Base-by-base conservation (phyloP, 2,888 invertebrate genomes). In the Polyommatus iphigenia region DNA sequence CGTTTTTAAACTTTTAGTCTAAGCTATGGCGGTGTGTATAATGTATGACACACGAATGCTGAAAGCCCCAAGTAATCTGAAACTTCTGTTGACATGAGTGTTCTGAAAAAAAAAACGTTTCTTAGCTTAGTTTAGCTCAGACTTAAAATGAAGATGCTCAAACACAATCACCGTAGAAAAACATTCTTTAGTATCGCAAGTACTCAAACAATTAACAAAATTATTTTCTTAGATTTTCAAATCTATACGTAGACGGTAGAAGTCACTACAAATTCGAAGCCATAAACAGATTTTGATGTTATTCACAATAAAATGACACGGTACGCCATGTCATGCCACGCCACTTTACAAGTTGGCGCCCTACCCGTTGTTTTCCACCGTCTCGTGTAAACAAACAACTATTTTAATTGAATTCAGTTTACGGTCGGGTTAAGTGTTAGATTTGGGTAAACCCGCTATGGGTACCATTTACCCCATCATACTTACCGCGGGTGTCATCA, bases 321-420 rank as follows among this genome's bases (percentile, higher is more conserved):
- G 15, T 54, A 54, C 54, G 50, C 6, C 13, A 6, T 62, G 62
- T 62, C 13, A 67, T 32, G 15, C 18, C 4, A 15, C 29, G 29
- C 15, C 67, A 29, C 67, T 67, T 67, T 62, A 62, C 0, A 62
- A 62, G 8, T 20, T 13, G 62, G 29, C 62, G 50, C 5, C 24
- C 20, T 29, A 67, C 67, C 67, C 29, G 29, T 67, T 67, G 29
- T 67, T 67, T 67, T 32, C 29, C 5, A 6, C 24, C 67, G 67
- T 67, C 15, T 67, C 15, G 2, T 67, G 67, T 67, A 67, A 67
- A 67, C 67, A 67, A 67, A 67, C 32, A 67, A 67, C 67, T 67
- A 67, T 67, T 67, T 67, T 67, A 67, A 67, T 67, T 67, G 67
- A 67, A 67, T 67, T 67, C 18, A 29, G 67, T 67, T 67, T 67